phyloP scores from a whole-genome alignment of 1,140 invertebrate species.

The Dreissena polymorpha region DNA sequence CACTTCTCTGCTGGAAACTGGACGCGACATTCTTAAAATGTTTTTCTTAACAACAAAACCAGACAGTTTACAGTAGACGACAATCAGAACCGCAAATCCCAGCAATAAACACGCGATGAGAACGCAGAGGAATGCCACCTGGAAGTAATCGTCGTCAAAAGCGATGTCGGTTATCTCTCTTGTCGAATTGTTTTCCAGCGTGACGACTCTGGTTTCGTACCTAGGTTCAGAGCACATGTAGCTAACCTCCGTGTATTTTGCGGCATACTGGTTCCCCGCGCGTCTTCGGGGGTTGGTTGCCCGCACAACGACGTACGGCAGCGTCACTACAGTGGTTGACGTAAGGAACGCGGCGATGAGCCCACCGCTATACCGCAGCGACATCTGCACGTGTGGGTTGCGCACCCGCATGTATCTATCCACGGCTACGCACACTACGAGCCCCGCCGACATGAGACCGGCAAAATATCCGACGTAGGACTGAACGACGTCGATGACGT shows the following conservation, averaged over 20 bases:
- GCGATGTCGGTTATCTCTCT: neutral
- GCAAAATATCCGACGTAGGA: constrained; percentile 7
- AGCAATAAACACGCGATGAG: neutral
- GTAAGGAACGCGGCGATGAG: neutral
- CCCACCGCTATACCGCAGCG: neutral
- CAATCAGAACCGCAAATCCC: neutral
- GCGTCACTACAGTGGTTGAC: constrained; percentile 17
- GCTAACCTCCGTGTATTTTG: neutral
- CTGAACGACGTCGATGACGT: neutral
- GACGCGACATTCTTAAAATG: neutral
- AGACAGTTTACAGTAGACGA: neutral
- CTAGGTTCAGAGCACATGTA: neutral
- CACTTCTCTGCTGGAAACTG: neutral
- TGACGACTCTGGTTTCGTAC: neutral
- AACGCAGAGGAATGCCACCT: neutral
- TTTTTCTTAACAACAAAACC: neutral
- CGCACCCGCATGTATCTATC: constrained; percentile 22
- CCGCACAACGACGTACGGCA: constrained; percentile 3
- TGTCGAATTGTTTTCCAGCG: neutral
- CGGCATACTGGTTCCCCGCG: no score
- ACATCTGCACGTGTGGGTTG: constrained; percentile 4
- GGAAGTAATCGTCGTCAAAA: neutral
- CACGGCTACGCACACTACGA: constrained; percentile 18
- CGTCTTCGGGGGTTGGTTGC: neutral
- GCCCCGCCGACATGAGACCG: neutral